Evolutionary conservation across 2,888 invertebrate genomes (phyloP), one percentile per base, ranked within the genome.

Genomic region (Calameuta idolon): DNA sequence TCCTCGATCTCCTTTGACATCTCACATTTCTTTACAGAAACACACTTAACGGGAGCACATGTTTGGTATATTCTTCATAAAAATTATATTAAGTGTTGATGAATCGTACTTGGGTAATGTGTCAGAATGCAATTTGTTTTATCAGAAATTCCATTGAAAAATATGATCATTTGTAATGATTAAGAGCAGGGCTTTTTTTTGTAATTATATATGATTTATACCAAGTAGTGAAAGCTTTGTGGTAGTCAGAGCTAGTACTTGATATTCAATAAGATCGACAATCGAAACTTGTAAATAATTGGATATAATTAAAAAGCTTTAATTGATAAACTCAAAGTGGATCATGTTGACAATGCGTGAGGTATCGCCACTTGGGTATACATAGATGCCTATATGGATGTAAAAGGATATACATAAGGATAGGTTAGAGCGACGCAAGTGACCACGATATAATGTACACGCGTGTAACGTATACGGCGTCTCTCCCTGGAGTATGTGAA

Each of bases 401-500:
- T 55, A 55, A 55, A 55, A 55, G 55, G 55, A 55, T 55, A 55
- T 55, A 23, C 55, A 55, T 55, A 23, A 23, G 55, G 55, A 55
- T 55, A 55, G 55, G 55, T 55, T 15, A 55, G 55, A 55, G 23
- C 55, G 55, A 55, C 23, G 55, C 55, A 55, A 23, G 55, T 55
- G 55, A 55, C 55, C 55, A 55, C 55, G 55, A 55, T 55, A 55
- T 55, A 55, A 55, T 55, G 55, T 55, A 55, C 55, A 55, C 55
- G 55, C 23, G 55, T 55, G 23, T 55, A 55, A 55, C 55, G 55
- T 75, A 76, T 69, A 77, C 69, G 12, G n/a, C 69, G 78, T 77
- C 83, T 82, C 81, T 78, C 75, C 73, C 76, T 76, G 40, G 40
- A 30, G 69, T 73, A 71, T 71, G 79, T 79, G 82, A 77, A 80